Evolutionary conservation across 1,140 invertebrate species (phyloP), one percentile per base, ranked within the genome.

Genomic region (Archivesica marissinica): DNA sequence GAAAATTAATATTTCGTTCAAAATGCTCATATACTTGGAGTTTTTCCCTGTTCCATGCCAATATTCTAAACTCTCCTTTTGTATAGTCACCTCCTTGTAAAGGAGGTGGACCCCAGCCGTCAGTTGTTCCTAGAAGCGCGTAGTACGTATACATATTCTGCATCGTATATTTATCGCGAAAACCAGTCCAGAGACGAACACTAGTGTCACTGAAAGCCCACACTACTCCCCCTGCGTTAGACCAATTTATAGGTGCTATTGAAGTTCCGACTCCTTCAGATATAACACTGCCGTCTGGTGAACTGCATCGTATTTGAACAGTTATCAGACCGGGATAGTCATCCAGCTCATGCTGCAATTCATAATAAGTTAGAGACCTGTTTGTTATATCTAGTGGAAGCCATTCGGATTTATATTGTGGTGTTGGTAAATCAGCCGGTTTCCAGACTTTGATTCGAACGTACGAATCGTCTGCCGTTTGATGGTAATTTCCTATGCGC

Each of bases 401-500:
- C 76, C 76, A 79, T n/a, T 79, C 59, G 0, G 76, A 39, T 50
- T 44, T 47, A 20, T 64, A 61, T n/a, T 79, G 56, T 28, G 76
- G 59, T 15, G 30, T 20, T 64, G 76, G 76, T 44, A 61, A 66
- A 25, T 79, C 59, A 38, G 25, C 20, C 0, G 56, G 38, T 28
- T 23, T 59, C 76, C 76, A 79, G 1, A 79, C 76, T 35, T 79
- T 79, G 11, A 64, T 23, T 0, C 76, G 56, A 2, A 79, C 76
- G 35, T 30, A 79, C 3, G 76, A 56, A 11, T 79, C 76, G 0
- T 2, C 17, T 15, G 41, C 20, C 9, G 50, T 54, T 66, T 79
- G 56, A 30, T 79, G 76, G 41, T 79, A 64, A 50, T 79, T 79
- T 66, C 76, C 76, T 9, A 66, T 17, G 2, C 76, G 52, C n/a